phyloP scores from a whole-genome alignment of 1,140 invertebrate genomes.

The Habropoda laboriosa region DNA sequence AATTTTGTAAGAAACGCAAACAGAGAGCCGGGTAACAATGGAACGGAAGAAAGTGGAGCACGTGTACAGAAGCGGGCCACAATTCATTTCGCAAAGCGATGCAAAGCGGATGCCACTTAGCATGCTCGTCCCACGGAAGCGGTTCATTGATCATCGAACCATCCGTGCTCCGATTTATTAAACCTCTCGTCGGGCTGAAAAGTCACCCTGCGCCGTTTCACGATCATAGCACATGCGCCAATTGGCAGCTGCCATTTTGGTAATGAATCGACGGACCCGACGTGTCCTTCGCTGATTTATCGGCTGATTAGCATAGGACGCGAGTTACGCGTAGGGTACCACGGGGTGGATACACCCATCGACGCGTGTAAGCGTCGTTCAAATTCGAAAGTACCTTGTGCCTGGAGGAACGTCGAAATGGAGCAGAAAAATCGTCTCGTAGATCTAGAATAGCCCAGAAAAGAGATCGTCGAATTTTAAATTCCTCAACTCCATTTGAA shows the following conservation, averaged over 20 bases:
- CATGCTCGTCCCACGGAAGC: conserved; percentile 45
- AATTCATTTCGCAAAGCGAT: conserved; percentile 44
- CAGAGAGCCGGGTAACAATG: conserved; percentile 20
- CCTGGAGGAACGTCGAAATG: too few relatives aligned
- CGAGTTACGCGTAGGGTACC: conserved; percentile 41
- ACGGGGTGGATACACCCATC: conserved; percentile 37
- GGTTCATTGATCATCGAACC: conserved; percentile 47
- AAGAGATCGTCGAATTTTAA: too few relatives aligned
- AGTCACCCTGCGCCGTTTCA: conserved; percentile 34
- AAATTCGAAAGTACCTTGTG: too few relatives aligned
- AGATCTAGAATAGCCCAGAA: too few relatives aligned
- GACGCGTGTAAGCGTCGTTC: conserved; percentile 4
- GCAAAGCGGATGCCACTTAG: conserved; percentile 49
- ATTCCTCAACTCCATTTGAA: too few relatives aligned
- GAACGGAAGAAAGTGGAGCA: conserved; percentile 46
- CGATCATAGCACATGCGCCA: conserved; percentile 64
- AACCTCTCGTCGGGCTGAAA: conserved; percentile 3
- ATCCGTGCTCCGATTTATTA: conserved; percentile 5
- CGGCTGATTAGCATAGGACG: conserved; percentile 64
- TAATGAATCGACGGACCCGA: conserved; percentile 63
- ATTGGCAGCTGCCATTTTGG: conserved; percentile 68
- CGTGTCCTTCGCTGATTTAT: conserved; percentile 64
- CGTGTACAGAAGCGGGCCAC: conserved; percentile 12
- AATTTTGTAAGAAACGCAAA: conserved; percentile 27
- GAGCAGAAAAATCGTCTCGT: too few relatives aligned